These are phyloP conservation scores for Haliclona indistincta DNA, from an alignment of 37 sponge, comb jelly and placozoan species.

Conservation along the genomic window DNA sequence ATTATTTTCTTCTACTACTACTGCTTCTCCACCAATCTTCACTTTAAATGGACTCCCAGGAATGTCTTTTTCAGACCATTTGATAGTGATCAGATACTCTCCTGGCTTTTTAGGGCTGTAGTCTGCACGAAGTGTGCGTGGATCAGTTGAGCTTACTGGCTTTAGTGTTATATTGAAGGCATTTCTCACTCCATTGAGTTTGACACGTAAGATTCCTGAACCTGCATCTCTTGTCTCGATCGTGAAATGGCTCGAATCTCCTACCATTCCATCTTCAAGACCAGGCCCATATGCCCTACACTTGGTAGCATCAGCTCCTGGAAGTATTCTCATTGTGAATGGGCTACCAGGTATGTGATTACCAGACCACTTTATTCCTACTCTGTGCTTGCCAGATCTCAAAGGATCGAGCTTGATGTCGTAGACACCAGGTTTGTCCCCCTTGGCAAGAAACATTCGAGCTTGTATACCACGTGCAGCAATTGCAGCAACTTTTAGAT, in stretches of 20 bases:
- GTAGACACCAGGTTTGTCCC: slow-evolving; percentile 29
- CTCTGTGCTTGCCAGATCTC: slow-evolving; percentile 68
- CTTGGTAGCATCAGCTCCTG: slow-evolving; percentile 77
- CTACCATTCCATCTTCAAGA: slow-evolving; percentile 58
- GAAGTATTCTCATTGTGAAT: slow-evolving; percentile 61
- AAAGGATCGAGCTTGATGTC: slow-evolving; percentile 64
- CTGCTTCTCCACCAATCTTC: slow-evolving; percentile 6
- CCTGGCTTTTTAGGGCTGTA: slow-evolving; percentile 65
- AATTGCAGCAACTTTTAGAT: slow-evolving; percentile 54
- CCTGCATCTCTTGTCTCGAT: slow-evolving; percentile 80
- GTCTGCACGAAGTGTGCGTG: slow-evolving; percentile 52
- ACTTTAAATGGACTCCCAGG: slow-evolving; percentile 64
- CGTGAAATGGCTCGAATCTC: slow-evolving; percentile 46
- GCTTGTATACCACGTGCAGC: slow-evolving; percentile 66
- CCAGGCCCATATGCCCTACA: slow-evolving; percentile 77
- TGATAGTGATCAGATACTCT: slow-evolving; percentile 63
- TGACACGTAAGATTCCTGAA: slow-evolving; percentile 59
- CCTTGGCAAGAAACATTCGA: slow-evolving; percentile 56
- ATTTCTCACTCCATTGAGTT: slow-evolving; percentile 63
- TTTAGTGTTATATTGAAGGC: slow-evolving; percentile 67
- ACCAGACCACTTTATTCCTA: slow-evolving; percentile 65
- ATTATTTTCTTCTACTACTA: neutral
- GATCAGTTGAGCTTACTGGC: slow-evolving; percentile 50
- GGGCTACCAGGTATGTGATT: slow-evolving; percentile 73
- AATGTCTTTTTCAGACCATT: slow-evolving; percentile 75